Conservation (phyloP, 2,888 invertebrate genomes). For the Mayetiola destructor region DNA sequence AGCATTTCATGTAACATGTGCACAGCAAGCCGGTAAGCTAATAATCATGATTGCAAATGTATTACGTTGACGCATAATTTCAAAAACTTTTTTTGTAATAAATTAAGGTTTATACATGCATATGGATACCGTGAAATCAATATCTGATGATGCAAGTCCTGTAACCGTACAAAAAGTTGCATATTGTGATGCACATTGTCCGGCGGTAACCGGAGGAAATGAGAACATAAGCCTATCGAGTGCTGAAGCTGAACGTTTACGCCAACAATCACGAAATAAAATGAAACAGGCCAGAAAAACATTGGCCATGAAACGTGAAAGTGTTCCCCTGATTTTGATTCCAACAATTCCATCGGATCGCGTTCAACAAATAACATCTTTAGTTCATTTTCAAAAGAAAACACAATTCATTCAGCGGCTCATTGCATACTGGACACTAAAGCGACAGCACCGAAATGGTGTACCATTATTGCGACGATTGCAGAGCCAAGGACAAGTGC, state of each 20-base stretch:
- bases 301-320: slow-evolving; percentile 75
- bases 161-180: slow-evolving; percentile 88
- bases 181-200: slow-evolving; percentile 89
- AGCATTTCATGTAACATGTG: slow-evolving; percentile 98
- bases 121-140: slow-evolving; percentile 73
- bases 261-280: slow-evolving; percentile 59
- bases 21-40: slow-evolving; percentile 67
- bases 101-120: slow-evolving; percentile 86
- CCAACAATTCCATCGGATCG: slow-evolving; percentile 84
- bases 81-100: too few relatives aligned
- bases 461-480: slow-evolving; percentile 80
- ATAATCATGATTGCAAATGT: slow-evolving; percentile 23
- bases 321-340: slow-evolving; percentile 81
- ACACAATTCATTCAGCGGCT: slow-evolving; percentile 77
- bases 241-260: slow-evolving; percentile 27
- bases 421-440: slow-evolving; percentile 94
- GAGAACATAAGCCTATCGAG: not conserved
- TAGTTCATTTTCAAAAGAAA: slow-evolving; percentile 60
- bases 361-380: slow-evolving; percentile 69
- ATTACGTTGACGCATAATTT: too few relatives aligned
- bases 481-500: slow-evolving; percentile 45
- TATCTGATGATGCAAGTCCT: slow-evolving; percentile 49
- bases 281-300: slow-evolving; percentile 79
- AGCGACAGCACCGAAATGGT: slow-evolving; percentile 86
- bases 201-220: slow-evolving; percentile 47